Evolutionary conservation across 2,888 invertebrate genomes (phyloP), one percentile per base, ranked within the genome.

Genomic region (Cancer borealis): DNA sequence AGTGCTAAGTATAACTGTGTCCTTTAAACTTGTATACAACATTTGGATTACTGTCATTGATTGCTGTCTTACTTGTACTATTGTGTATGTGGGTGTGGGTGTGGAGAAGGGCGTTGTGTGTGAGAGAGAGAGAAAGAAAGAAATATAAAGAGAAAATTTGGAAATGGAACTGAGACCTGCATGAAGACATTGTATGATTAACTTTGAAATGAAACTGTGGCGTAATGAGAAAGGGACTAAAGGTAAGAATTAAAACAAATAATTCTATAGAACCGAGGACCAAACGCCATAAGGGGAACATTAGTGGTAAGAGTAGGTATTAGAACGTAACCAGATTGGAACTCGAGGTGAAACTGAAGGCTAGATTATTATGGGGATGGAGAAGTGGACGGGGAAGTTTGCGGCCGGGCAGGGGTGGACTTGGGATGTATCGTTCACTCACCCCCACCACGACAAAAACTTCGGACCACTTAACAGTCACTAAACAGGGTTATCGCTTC

Each of bases 401-500:
- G 26, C 66, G 73, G 26, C n/a, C 14, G 84, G 84, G 30, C 39
- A 84, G 84, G 39, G 84, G 39, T 1, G 14, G 84, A 39, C 84
- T 84, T 2, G 14, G 30, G 84, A 84, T 84, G 30, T 79, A 26
- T 84, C 84, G 84, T 84, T 84, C 84, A 49, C 26, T 49, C 88
- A 49, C 88, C 90, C 90, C 2, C 54, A 30, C 54, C 26, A 30
- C 49, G 90, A 60, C 90, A 90, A 90, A 90, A 90, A 90, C 54
- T 17, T 26, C 14, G 30, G 54, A 46, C 90, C 49, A 47, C 49
- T 39, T 73, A 73, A 79, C n/a, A 91, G 39, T 66, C 73, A 84
- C 79, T 79, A 46, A 79, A 91, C 46, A 91, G 46, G 79, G 46
- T 91, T 73, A 91, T 54, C 91, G 73, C 46, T 73, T 30, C 30